A percentile compares a stretch with the other conserved stretches of the same genome.
phyloP scores from a whole-genome alignment of 2,888 invertebrate genomes.

The Sicus ferrugineus region DNA sequence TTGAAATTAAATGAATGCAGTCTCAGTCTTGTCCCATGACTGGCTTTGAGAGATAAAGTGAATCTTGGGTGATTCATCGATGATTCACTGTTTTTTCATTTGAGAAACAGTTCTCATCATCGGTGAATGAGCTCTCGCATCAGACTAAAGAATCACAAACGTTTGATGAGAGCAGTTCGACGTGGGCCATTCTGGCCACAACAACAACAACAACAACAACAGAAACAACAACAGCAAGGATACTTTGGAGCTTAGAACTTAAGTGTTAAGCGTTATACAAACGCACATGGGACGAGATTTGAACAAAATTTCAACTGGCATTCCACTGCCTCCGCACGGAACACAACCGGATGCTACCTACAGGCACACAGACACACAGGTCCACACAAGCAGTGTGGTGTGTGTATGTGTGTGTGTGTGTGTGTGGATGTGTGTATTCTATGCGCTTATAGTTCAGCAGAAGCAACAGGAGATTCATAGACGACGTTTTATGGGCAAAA shows the following conservation, averaged over 20 bases:
- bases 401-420: not conserved
- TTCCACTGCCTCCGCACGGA: conserved; percentile 48
- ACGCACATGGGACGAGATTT: conserved; percentile 51
- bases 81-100: too few relatives aligned
- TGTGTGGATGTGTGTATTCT: not conserved
- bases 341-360: too few relatives aligned
- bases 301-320: conserved; percentile 51
- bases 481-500: conserved; percentile 54
- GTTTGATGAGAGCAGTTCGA: conserved; percentile 13
- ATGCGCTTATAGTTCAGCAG: conserved; percentile 29
- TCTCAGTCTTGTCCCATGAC: too few relatives aligned
- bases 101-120: too few relatives aligned
- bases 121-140: conserved; percentile 9
- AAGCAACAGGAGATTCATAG: conserved; percentile 50
- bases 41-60: too few relatives aligned
- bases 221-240: not conserved
- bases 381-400: not conserved
- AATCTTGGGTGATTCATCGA: too few relatives aligned
- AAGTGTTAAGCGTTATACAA: conserved; percentile 61
- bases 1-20: too few relatives aligned
- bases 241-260: conserved; percentile 46
- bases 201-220: not conserved
- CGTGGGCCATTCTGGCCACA: not conserved
- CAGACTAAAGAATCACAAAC: conserved; percentile 22
- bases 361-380: not conserved